Evolutionary conservation across 2,888 invertebrate species (phyloP), one percentile per base, ranked within the genome.

Genomic region (Rhingia campestris): DNA sequence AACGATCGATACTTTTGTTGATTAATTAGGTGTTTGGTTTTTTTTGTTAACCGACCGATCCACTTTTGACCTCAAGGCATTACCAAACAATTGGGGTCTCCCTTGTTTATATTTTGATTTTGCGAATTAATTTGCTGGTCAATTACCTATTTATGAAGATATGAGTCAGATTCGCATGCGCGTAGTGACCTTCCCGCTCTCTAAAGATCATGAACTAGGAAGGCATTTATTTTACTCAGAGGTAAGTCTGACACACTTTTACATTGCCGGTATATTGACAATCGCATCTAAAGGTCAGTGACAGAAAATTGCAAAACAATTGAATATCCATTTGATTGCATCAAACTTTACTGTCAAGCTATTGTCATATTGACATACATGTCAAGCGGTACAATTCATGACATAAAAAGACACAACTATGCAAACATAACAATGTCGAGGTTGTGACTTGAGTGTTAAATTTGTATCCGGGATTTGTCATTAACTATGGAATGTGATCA

Each of bases 21-120:
- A 22, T 22, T 2, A 22, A 22, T 22, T 22, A 22, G 22, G 1
- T 22, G 22, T 22, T 2, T 22, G 0, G 12, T 22, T 43, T n/a
- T 32, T 14, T 5, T 64, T 64, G 7, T n/a, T 64, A 30, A 12
- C 22, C 22, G 10, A 22, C 14, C n/a, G 4, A 9, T 9, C 30
- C 39, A 9, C 39, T 56, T 30, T 35, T 63, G 49, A 37, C 32
- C 47, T 14, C 14, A 10, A 6, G 14, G 7, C 22, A 30, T 58
- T 39, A 10, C 10, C 9, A 6, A 33, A 33, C 12, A 41, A 30
- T 6, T 12, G 4, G 22, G 4, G 37, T 47, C 47, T 37, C 22
- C 22, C 37, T 63, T 63, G 47, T 63, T 63, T 49, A 49, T n/a
- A 7, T 5, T 35, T 2, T 22, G 22, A 22, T 22, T 45, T 22